A percentile compares a stretch with the other conserved stretches of the same genome.
Conservation (phyloP, 2,113 vertebrate species). For the Meriones unguiculatus region DNA sequence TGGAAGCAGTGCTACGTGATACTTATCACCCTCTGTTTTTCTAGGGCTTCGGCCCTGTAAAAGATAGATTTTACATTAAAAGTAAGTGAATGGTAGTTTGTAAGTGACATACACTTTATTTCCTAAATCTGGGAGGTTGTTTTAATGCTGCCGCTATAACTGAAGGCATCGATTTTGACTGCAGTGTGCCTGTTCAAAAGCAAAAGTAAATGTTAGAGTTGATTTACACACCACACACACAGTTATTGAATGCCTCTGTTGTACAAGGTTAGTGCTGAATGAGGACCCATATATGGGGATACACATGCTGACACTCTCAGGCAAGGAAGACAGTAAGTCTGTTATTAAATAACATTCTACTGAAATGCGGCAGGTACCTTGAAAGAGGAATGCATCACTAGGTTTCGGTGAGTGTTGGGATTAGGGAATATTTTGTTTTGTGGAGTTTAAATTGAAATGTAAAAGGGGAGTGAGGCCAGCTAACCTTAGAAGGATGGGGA, state of each 20-base stretch:
- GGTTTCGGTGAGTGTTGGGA: not conserved
- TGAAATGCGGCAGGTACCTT: not conserved
- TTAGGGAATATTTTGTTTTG: slow-evolving; percentile 14
- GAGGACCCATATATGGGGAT: slow-evolving; percentile 6
- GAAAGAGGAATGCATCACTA: not conserved
- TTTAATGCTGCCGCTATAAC: slow-evolving; percentile 28
- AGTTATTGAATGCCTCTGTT: slow-evolving; percentile 37
- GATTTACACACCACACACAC: slow-evolving; percentile 34
- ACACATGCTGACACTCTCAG: not conserved
- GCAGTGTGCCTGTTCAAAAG: not conserved
- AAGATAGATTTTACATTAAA: slow-evolving; percentile 23
- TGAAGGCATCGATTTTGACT: slow-evolving; percentile 50
- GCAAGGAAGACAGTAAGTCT: not conserved
- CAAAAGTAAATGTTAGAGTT: slow-evolving; percentile 41
- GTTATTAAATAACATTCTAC: not conserved
- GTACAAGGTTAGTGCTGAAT: not conserved
- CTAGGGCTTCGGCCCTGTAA: not conserved
- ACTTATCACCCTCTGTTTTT: not conserved
- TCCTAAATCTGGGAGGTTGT: not conserved
- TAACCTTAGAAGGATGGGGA: not conserved
- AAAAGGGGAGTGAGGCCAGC: not conserved
- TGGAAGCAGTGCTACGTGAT: not conserved
- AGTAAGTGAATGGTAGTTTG: not conserved
- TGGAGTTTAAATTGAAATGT: slow-evolving; percentile 10
- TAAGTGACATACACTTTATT: slow-evolving; percentile 40